Base-by-base conservation (phyloP, 2,113 vertebrate genomes). In the Apeltes quadracus region DNA sequence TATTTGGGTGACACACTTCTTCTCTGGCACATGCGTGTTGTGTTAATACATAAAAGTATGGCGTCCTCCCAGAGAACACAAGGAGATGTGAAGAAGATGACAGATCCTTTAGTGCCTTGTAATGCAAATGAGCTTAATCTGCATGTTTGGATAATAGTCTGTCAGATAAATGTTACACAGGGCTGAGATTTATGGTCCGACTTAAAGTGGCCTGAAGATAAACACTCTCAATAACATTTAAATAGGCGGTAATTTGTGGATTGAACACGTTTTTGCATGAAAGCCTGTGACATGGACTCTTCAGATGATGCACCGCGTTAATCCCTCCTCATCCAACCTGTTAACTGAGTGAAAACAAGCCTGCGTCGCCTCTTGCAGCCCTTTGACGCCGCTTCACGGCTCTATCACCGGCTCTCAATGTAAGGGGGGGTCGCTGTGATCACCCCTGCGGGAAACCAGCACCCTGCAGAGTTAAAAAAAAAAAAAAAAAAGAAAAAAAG, bases 391-490 rank as follows among this genome's bases (percentile, higher is more conserved):
- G n/a, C n/a, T n/a, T n/a, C n/a, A n/a, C n/a, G n/a, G n/a, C n/a
- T n/a, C n/a, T n/a, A 63, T 88, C 74, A 72, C 38, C 74, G 79
- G 79, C 88, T 79, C 78, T n/a, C n/a, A 38, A 84, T 86, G 87
- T 84, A 48, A 76, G 78, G 78, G 84, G 75, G 83, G 54, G 34
- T 44, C 11, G 63, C 91, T 93, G 83, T 94, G 92, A 92, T 94
- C 92, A 84, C 61, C 87, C 76, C 83, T 38, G 84, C 64, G 57
- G 83, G 88, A 83, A 75, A 80, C 55, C 69, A 79, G 68, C 85
- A 63, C 84, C 91, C 91, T 22, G 87, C 75, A 1, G 93, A 79
- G 93, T 90, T 92, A 39, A 93, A 93, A 93, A 92, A 88, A 51
- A 25, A 13, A 23, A 93, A 93, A 93, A 92, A 88, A 51, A 25